Base-by-base conservation (phyloP, 1,140 invertebrate species). In the Arion vulgaris region DNA sequence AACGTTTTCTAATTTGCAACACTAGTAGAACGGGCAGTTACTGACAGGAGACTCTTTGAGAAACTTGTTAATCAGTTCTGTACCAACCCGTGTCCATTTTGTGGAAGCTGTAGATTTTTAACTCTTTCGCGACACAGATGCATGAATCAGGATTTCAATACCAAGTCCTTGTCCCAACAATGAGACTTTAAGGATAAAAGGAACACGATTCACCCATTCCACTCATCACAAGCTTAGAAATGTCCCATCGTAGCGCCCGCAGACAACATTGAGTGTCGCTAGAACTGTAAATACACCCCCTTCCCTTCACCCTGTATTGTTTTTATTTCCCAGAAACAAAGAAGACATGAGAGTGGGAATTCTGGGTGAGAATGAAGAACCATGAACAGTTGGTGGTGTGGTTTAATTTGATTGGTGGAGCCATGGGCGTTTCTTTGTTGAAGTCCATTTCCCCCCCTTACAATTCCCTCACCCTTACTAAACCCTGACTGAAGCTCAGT, bases 401-500 rank as follows among this genome's bases (percentile, higher is more conserved):
- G 62, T 66, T 66, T 66, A 66, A 66, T 66, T 28, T 66, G 62
- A 66, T 32, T 32, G 62, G n/a, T 66, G 62, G 62, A n/a, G 9
- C 62, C 62, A 7, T 66, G 62, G 62, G 19, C 11, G n/a, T 57
- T 17, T 57, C 51, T 57, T 57, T 57, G 62, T 66, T 57, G 53
- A n/a, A 9, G 53, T 57, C 17, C 23, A 57, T 57, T 57, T 57
- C 53, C 26, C n/a, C n/a, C n/a, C n/a, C n/a, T n/a, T n/a, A n/a
- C n/a, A n/a, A n/a, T n/a, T n/a, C n/a, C n/a, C n/a, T 57, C 53
- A 57, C 53, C 53, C 53, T 19, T 57, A 15, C 53, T n/a, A 2
- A 57, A 57, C 26, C 23, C 23, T 23, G 53, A n/a, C 53, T n/a
- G 53, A 4, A 57, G 53, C 23, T 57, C 26, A 23, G 2, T 57